Evolutionary conservation across 2,888 invertebrate species (phyloP), one percentile per base, ranked within the genome.

Genomic region (Chalcosyrphus nemorum): DNA sequence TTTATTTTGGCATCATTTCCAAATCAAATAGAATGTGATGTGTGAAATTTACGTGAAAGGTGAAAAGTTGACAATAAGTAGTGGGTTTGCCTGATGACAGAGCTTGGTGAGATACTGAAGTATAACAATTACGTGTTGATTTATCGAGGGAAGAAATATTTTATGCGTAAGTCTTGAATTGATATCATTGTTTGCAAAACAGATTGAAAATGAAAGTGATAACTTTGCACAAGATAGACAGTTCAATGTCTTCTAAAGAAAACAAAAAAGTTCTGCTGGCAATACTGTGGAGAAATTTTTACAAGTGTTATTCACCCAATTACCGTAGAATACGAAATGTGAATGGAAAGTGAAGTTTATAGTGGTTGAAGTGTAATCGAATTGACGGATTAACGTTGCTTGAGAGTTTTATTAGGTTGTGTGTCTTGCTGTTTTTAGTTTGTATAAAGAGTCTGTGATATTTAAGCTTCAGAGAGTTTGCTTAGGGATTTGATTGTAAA

Each of bases 21-120:
- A 70, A 74, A 70, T 74, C 63, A 70, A 81, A 74, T 70, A 59
- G 56, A 75, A 56, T 75, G 74, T 63, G 52, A 75, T 59, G 68
- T 80, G 35, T 50, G 52, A 50, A 63, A 56, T 75, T 50, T 50
- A 56, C 63, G 75, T 70, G 75, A 81, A 75, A 81, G 81, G 81
- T 81, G 75, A 75, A 75, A 75, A 81, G 75, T 81, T 57, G 74
- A 75, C 68, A 81, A 38, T 50, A 27, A 41, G 59, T 54, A n/a
- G n/a, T n/a, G n/a, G 13, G 72, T 45, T 45, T 54, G 66, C 38
- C 43, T 61, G 65, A 71, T 50, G 63, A 4, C 32, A 17, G 47
- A 56, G 56, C 35, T 38, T 38, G 27, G 66, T 66, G 80, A 66
- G 32, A 15, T 43, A 24, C 13, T 68, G 19, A 61, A 45, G 68